Evolutionary conservation across 2,797 vertebrate genomes (phyloP).

Genomic region (Muraenolepis orangiensis): DNA sequence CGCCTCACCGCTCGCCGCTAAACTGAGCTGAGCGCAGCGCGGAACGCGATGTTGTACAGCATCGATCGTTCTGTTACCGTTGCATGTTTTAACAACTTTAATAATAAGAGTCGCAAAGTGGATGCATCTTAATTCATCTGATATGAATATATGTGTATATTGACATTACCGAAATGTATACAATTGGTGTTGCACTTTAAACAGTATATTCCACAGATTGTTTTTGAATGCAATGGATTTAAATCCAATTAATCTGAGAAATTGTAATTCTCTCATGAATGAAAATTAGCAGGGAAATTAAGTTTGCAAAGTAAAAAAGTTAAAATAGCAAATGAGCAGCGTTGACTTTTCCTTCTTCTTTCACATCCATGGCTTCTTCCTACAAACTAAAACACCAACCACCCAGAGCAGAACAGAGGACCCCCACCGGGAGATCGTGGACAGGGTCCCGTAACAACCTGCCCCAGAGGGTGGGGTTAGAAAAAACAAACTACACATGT

Average conservation of each 20-base stretch:
- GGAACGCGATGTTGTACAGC: not conserved
- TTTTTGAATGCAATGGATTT: too few relatives aligned
- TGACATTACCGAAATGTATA: too few relatives aligned
- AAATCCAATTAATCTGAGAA: not conserved
- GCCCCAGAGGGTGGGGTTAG: not conserved
- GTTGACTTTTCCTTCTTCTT: not conserved
- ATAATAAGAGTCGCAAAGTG: too few relatives aligned
- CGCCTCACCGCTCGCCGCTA: too few relatives aligned
- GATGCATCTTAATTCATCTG: too few relatives aligned
- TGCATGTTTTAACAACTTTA: too few relatives aligned
- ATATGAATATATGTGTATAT: too few relatives aligned
- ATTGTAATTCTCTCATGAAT: not conserved
- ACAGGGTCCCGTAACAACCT: slow-evolving; percentile 23
- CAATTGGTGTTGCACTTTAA: too few relatives aligned
- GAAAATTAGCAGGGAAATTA: not conserved
- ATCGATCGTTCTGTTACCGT: not conserved
- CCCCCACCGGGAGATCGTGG: slow-evolving; percentile 22
- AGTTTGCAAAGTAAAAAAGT: not conserved
- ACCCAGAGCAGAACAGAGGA: not conserved
- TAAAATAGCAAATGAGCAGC: too few relatives aligned
- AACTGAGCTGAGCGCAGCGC: too few relatives aligned
- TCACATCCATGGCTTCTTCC: not conserved
- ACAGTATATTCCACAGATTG: too few relatives aligned
- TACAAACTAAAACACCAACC: not conserved
- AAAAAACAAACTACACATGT: slow-evolving; percentile 13